phyloP scores from a whole-genome alignment of 2,113 vertebrate genomes.

The Alligator mississippiensis region DNA sequence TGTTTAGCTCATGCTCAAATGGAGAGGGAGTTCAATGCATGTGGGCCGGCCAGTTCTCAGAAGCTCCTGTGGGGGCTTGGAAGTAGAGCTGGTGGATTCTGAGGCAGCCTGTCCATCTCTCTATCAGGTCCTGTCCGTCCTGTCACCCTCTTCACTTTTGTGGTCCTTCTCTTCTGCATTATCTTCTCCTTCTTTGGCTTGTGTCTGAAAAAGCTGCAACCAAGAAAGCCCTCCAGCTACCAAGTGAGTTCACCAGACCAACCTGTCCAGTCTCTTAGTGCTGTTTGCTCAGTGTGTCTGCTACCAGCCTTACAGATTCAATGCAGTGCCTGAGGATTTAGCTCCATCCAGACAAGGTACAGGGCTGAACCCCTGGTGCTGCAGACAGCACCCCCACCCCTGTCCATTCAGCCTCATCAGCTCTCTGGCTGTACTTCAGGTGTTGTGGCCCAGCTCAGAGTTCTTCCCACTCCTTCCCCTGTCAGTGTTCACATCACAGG shows the following conservation, averaged over 20 bases:
- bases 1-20: not conserved
- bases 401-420: not conserved
- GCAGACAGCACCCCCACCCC: not conserved
- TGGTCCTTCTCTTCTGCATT: conserved; percentile 83
- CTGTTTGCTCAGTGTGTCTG: rapidly evolving
- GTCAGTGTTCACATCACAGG: not conserved
- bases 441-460: not conserved
- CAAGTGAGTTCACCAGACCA: conserved; percentile 77
- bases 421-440: not conserved
- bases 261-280: rapidly evolving
- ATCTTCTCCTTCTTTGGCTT: conserved; percentile 84
- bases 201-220: conserved; percentile 87
- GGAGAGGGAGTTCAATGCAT: not conserved
- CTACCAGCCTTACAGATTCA: not conserved
- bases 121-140: conserved; percentile 84
- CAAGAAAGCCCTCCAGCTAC: conserved; percentile 82
- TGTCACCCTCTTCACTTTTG: conserved; percentile 90
- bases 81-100: not conserved
- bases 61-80: not conserved
- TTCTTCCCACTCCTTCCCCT: not conserved
- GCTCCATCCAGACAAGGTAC: not conserved
- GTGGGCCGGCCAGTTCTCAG: not conserved
- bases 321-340: not conserved
- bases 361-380: not conserved
- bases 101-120: not conserved